Evolutionary conservation across 2,888 invertebrate species (phyloP), one percentile per base, ranked within the genome.

Genomic region (Leucophora obtusa): DNA sequence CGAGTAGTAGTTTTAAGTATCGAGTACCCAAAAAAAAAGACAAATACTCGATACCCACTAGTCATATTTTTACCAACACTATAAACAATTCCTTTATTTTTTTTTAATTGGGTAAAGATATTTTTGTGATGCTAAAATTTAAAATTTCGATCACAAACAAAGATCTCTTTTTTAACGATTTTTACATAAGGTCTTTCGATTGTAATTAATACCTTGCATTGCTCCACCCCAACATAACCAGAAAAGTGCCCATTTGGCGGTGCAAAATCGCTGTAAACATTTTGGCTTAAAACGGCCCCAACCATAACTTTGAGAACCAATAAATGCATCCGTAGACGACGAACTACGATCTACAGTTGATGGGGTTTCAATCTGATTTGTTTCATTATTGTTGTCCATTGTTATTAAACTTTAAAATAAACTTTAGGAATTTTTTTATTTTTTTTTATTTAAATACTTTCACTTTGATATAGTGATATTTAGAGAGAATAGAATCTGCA

Each of bases 161-260:
- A n/a, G n/a, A n/a, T n/a, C n/a, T n/a, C n/a, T n/a, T n/a, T n/a
- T n/a, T n/a, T n/a, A n/a, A n/a, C n/a, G n/a, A n/a, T n/a, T n/a
- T n/a, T n/a, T n/a, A n/a, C n/a, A n/a, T n/a, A n/a, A n/a, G n/a
- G n/a, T n/a, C n/a, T n/a, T n/a, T n/a, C n/a, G n/a, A n/a, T n/a
- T n/a, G 4, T 11, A 24, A 17, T 53, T 84, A 90, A 87, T 86
- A 94, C 95, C 95, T 92, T 96, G 96, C 86, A 95, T 92, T 50
- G 94, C 94, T 0, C 94, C 95, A 6, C 94, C 95, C 93, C 94
- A 94, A 88, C 96, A 95, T 0, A 96, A 91, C 93, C 94, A 95
- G 90, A 95, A 94, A 5, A 96, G 92, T 21, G 95, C 94, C 94
- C 95, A 95, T 87, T 94, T 94, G 15, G 95, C 93, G 0, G 93